Conservation (phyloP, 2,113 vertebrate genomes). For the Chloebia gouldiae region DNA sequence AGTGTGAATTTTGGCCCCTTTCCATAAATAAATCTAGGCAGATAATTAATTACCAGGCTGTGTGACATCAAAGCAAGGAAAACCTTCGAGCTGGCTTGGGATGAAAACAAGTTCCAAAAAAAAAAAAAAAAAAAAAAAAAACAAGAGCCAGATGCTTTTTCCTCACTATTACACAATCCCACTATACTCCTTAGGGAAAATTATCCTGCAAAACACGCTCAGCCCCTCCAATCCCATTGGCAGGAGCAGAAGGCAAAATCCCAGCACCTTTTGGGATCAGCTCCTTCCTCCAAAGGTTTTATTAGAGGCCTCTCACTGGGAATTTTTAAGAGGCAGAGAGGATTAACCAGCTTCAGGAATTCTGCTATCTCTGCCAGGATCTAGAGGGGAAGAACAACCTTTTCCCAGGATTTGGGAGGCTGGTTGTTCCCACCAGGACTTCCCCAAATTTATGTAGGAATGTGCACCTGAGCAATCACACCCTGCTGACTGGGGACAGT, state of each 20-base stretch:
- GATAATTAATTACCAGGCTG: neutral
- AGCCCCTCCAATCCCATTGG: neutral
- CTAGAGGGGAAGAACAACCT: neutral
- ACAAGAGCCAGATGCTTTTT: neutral
- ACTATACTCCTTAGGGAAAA: neutral
- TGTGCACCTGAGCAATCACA: neutral
- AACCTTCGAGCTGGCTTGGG: neutral
- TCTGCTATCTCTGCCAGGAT: neutral
- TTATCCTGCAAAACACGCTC: neutral
- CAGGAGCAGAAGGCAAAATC: neutral
- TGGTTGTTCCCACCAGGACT: neutral
- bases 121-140: no score
- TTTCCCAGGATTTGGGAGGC: neutral
- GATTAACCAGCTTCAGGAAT: neutral
- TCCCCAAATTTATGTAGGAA: constrained; percentile 16
- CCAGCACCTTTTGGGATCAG: neutral
- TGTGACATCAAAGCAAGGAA: neutral
- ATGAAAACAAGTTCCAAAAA: neutral
- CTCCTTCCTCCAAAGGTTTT: neutral
- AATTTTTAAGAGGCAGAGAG: neutral
- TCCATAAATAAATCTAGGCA: no score
- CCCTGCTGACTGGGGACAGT: neutral
- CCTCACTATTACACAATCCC: neutral
- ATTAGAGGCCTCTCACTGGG: neutral
- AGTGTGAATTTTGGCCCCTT: neutral